phyloP scores from a whole-genome alignment of 2,888 invertebrate genomes.

The Shargacucullia verbasci region DNA sequence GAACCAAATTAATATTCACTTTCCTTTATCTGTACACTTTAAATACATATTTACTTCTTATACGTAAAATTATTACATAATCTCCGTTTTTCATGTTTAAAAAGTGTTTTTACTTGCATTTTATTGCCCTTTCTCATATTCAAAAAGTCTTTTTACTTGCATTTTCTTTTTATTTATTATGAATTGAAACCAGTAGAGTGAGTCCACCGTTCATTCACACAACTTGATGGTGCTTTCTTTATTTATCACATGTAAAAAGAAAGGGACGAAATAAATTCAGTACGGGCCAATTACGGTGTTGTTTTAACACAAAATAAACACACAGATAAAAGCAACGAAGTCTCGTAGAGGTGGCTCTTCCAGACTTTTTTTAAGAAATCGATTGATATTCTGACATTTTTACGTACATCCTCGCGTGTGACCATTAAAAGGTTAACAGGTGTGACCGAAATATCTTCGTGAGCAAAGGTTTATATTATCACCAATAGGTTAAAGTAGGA shows the following conservation, averaged over 20 bases:
- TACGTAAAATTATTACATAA: too few species aligned
- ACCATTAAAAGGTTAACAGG: too few species aligned
- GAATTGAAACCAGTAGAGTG: conserved; percentile 36
- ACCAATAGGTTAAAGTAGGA: not conserved
- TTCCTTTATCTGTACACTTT: too few species aligned
- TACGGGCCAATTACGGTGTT: conserved; percentile 27
- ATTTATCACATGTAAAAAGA: conserved; percentile 11
- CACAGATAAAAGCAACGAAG: not conserved
- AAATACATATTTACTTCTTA: too few species aligned
- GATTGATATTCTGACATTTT: too few species aligned
- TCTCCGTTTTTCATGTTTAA: not conserved
- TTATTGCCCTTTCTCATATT: conserved; percentile 3
- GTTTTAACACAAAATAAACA: conserved; percentile 28
- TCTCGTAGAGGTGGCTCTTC: too few species aligned
- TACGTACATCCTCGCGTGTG: too few species aligned
- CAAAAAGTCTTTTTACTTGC: not conserved
- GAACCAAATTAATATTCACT: conserved; percentile 17
- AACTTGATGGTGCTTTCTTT: conserved; percentile 28
- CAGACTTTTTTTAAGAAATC: too few species aligned
- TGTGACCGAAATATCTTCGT: too few species aligned
- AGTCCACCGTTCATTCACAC: conserved; percentile 42
- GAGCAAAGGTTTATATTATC: too few species aligned
- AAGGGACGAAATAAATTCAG: conserved; percentile 29
- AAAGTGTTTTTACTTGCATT: not conserved
- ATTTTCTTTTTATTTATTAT: conserved; percentile 37